Conservation (phyloP, 2,113 vertebrate species). For the Hystrix cristata region DNA sequence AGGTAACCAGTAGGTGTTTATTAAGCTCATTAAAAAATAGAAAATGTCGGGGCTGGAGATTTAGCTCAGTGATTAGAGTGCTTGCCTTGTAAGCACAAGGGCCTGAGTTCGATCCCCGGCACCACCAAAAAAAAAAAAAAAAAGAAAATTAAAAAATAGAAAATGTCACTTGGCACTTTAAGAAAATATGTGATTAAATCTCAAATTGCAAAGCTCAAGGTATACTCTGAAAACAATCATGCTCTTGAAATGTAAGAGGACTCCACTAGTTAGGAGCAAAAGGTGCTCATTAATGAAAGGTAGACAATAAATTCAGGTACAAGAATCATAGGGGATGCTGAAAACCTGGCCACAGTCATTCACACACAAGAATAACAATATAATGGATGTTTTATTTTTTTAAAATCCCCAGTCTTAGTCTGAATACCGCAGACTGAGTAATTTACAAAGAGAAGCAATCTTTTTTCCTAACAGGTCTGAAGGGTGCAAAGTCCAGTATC, state of each 20-base stretch:
- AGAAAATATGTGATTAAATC: slow-evolving; percentile 43
- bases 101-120: too few species aligned
- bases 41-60: neutral
- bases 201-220: neutral
- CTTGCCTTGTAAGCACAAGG: too few species aligned
- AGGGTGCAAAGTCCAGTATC: neutral
- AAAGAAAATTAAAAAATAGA: slow-evolving; percentile 6
- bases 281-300: slow-evolving; percentile 12
- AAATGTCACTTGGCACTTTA: slow-evolving; percentile 25
- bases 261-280: slow-evolving; percentile 23
- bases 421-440: neutral
- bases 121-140: too few species aligned
- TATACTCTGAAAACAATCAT: neutral
- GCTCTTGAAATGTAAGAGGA: slow-evolving; percentile 19
- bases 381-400: neutral
- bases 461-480: neutral
- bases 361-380: neutral
- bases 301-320: neutral
- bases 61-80: too few species aligned
- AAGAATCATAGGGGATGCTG: neutral
- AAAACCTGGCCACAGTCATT: neutral
- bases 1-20: slow-evolving; percentile 26
- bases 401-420: neutral
- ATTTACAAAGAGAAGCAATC: neutral
- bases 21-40: slow-evolving; percentile 54